Conservation (phyloP, 2,113 vertebrate genomes). For the Pangasianodon gigas region DNA sequence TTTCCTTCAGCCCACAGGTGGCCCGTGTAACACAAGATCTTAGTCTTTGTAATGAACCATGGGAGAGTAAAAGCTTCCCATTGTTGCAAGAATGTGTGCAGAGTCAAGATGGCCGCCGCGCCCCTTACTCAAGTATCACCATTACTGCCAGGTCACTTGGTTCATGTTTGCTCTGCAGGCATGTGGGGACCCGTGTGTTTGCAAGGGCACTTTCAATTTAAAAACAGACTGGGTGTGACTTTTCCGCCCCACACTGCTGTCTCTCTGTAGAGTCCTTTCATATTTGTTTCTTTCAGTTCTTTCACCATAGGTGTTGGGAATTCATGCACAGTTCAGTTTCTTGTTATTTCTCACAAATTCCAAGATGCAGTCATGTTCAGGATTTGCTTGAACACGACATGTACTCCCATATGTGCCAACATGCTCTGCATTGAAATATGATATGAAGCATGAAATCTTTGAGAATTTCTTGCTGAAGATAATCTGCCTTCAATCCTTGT, state of each 20-base stretch:
- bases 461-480: neutral
- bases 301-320: constrained; percentile 22
- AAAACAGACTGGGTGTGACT: constrained; percentile 42
- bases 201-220: constrained; percentile 46
- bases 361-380: neutral
- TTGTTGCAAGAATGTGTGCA: constrained; percentile 46
- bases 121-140: constrained; percentile 47
- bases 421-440: neutral
- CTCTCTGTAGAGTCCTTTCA: neutral
- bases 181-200: constrained; percentile 49
- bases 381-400: constrained; percentile 14
- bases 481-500: constrained; percentile 7
- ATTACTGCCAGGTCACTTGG: constrained; percentile 28
- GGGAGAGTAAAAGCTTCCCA: constrained; percentile 44
- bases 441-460: neutral
- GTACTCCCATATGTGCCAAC: neutral
- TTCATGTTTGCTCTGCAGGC: constrained; percentile 50
- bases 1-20: constrained; percentile 37
- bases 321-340: constrained; percentile 14
- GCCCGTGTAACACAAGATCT: constrained; percentile 11
- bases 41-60: constrained; percentile 13
- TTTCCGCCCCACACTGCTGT: constrained; percentile 12
- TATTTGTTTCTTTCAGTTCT: constrained; percentile 37
- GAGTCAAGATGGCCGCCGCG: constrained; percentile 41
- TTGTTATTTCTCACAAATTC: constrained; percentile 3